Percentiles rank a stretch among this genome's conserved stretches.
phyloP scores from a whole-genome alignment of 1,140 invertebrate species.

The Metopolophium dirhodum region DNA sequence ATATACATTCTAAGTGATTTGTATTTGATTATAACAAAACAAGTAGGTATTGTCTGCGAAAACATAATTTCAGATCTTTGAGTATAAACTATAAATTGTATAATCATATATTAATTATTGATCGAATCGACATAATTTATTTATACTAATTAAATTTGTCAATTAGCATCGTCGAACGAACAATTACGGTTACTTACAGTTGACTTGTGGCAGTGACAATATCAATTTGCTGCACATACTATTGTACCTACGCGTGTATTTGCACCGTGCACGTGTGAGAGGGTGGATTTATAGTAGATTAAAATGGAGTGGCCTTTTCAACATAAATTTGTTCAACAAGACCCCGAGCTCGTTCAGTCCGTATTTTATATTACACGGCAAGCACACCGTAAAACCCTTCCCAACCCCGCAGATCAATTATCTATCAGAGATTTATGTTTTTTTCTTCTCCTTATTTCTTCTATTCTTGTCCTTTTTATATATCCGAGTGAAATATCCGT shows the following conservation, averaged over 20 bases:
- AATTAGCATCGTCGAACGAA: background rate
- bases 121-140: background rate
- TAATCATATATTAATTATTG: background rate
- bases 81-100: background rate
- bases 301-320: slow-evolving; percentile 15
- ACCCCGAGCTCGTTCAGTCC: background rate
- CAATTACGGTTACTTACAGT: background rate
- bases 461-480: background rate
- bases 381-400: slow-evolving; percentile 20
- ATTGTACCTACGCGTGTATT: background rate
- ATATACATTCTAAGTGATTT: background rate
- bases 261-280: background rate
- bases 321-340: slow-evolving; percentile 47
- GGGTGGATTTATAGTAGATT: slow-evolving; percentile 13
- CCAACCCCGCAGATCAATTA: slow-evolving; percentile 28
- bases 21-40: background rate
- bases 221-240: background rate
- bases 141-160: background rate
- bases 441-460: background rate
- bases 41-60: background rate
- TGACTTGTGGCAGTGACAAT: background rate
- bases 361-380: slow-evolving; percentile 27
- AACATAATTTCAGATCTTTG: background rate
- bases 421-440: slow-evolving; percentile 38
- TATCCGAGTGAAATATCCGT: slow-evolving; percentile 16